Evolutionary conservation across 2,797 vertebrate genomes (phyloP).

Genomic region (Sebastes itinus): DNA sequence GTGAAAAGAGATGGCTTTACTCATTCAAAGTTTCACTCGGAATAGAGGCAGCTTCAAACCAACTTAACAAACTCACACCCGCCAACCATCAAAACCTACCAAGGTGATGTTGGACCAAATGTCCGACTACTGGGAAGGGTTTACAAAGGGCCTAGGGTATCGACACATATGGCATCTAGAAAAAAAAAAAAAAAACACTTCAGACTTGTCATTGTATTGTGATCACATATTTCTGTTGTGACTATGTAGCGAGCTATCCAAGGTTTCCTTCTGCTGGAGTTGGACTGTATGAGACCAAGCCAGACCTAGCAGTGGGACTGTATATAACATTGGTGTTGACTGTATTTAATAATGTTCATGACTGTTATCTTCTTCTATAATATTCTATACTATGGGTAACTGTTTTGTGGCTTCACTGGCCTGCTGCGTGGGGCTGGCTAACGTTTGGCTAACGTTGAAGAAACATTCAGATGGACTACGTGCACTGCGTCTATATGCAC

Average conservation of each 20-base stretch:
- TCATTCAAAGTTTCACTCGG: conserved; percentile 82
- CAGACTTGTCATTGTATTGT: conserved; percentile 93
- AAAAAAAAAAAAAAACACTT: conserved; percentile 82
- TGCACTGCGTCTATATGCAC: conserved; percentile 99
- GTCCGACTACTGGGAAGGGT: conserved; percentile 76
- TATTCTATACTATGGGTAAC: conserved; percentile 90
- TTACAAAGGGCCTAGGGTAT: conserved; percentile 78
- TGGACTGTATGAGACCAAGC: conserved; percentile 82
- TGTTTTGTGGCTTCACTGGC: conserved; percentile 93
- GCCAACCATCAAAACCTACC: conserved; percentile 82
- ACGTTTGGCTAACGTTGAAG: conserved; percentile 80
- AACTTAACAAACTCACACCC: conserved; percentile 82
- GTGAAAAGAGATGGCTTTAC: conserved; percentile 86
- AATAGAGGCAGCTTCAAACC: conserved; percentile 88
- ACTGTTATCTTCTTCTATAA: conserved; percentile 95
- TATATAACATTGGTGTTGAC: conserved; percentile 96
- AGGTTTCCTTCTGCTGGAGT: conserved; percentile 87
- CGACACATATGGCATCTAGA: conserved; percentile 71
- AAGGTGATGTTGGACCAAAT: conserved; percentile 70
- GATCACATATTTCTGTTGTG: conserved; percentile 96
- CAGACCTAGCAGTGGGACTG: conserved; percentile 94
- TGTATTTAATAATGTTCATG: conserved; percentile 95
- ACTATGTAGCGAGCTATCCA: conserved; percentile 90
- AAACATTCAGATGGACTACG: conserved; percentile 91
- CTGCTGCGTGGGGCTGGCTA: conserved; percentile 87